Evolutionary conservation across 2,888 invertebrate genomes (phyloP), one percentile per base, ranked within the genome.

Genomic region (Zaprionus bogoriensis): DNA sequence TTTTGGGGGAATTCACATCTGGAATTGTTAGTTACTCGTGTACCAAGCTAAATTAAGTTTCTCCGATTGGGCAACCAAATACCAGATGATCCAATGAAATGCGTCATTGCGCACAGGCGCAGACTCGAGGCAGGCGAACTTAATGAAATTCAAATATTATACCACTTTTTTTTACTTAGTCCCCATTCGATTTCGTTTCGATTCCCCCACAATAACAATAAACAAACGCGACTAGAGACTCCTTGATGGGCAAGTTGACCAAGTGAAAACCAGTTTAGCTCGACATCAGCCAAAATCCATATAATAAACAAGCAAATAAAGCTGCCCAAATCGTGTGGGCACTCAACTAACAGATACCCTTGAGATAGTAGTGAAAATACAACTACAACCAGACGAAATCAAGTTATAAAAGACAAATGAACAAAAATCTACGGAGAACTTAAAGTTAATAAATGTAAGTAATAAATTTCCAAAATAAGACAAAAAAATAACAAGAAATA

Each of bases 181-280:
- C 55, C 61, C 64, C 71, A 84, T 83, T 81, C 78, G 73, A 77
- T 70, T 75, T 79, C 77, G 53, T 66, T 79, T 38, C 44, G 62
- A 38, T 23, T 25, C 9, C 32, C 10, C 30, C 5, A 32, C 23
- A 48, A 57, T 44, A 51, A 57, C 53, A 60, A 60, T 69, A 60
- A 70, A 51, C 70, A 66, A 65, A 66, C 55, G 66, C n/a, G 25
- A 57, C 59, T 73, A 66, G 39, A 46, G 72, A 80, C 77, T 82
- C 82, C 82, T 82, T 85, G 82, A 80, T 80, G 85, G 80, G 74
- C 70, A 66, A 69, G 58, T 70, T 84, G 78, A 58, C 71, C 74
- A 74, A 78, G 60, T 68, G 44, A 38, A 85, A 83, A 83, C 83
- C 83, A 83, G 83, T 83, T 83, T 67, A 22, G 58, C 23, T 58